phyloP scores from a whole-genome alignment of 1,140 invertebrate species.

The Psix sp. region DNA sequence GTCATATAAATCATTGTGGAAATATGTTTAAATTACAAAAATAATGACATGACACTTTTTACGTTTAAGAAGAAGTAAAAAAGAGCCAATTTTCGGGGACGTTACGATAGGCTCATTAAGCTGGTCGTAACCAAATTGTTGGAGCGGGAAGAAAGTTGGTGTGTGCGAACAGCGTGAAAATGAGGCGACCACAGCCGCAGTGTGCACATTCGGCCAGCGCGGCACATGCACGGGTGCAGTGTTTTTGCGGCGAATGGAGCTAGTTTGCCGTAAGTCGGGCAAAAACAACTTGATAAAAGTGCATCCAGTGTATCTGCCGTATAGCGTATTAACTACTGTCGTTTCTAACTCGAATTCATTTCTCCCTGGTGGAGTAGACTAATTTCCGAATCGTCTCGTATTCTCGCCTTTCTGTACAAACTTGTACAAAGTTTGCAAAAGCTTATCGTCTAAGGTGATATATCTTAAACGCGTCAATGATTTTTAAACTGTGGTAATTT shows the following conservation, averaged over 20 bases:
- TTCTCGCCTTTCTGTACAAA: too few species aligned
- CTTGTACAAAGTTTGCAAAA: too few species aligned
- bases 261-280: conserved; percentile 43
- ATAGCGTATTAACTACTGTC: conserved; percentile 49
- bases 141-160: conserved; percentile 39
- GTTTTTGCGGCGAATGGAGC: conserved; percentile 34
- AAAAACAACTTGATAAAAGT: conserved; percentile 54
- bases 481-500: too few species aligned
- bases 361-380: conserved; percentile 35
- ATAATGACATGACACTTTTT: too few species aligned
- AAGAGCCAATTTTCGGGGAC: background rate
- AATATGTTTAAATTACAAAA: too few species aligned
- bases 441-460: conserved; percentile 34
- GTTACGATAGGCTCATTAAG: conserved; percentile 46
- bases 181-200: conserved; percentile 12
- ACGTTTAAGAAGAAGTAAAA: too few species aligned
- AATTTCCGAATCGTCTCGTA: conserved; percentile 37
- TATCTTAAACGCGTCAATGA: conserved; percentile 26
- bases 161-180: conserved; percentile 47
- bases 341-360: conserved; percentile 48
- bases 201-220: conserved; percentile 6
- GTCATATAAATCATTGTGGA: too few species aligned
- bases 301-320: conserved; percentile 32
- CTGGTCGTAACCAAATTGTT: conserved; percentile 25
- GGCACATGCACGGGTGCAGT: conserved; percentile 29